A percentile compares a stretch with the other conserved stretches of the same genome.
Evolutionary conservation across 1,140 invertebrate species (phyloP).

Genomic region (Scaptomyza graminum): DNA sequence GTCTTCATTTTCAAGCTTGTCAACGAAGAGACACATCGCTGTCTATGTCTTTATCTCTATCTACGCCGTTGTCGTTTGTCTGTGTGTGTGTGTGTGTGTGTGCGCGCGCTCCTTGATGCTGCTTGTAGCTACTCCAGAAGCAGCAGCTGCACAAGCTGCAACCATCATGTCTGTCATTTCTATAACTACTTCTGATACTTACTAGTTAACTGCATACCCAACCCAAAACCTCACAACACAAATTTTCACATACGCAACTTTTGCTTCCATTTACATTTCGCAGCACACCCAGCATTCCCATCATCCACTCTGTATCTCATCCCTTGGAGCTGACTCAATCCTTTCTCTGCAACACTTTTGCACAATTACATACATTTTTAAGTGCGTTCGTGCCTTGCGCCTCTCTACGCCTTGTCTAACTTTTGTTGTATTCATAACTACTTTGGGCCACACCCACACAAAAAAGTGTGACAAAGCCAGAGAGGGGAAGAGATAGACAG

Average conservation of each 20-base stretch:
- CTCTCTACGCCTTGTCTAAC: constrained; percentile 55
- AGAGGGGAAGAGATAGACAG: constrained; percentile 7
- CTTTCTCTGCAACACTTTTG: constrained; percentile 60
- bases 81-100: constrained; percentile 4
- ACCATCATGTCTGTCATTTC: constrained; percentile 72
- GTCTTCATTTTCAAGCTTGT: constrained; percentile 47
- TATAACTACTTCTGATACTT: constrained; percentile 80
- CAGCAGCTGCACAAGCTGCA: constrained; percentile 40
- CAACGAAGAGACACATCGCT: constrained; percentile 40
- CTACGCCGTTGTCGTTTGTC: neutral
- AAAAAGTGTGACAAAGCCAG: neutral
- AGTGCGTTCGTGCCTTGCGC: constrained; percentile 68
- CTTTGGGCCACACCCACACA: constrained; percentile 66
- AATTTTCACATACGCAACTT: constrained; percentile 47
- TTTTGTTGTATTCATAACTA: constrained; percentile 80
- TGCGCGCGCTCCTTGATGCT: neutral
- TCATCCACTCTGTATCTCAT: neutral
- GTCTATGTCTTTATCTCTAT: constrained; percentile 43
- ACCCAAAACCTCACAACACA: neutral
- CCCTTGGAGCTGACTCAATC: neutral
- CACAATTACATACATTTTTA: constrained; percentile 81
- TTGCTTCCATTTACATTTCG: constrained; percentile 40
- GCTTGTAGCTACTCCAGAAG: constrained; percentile 9
- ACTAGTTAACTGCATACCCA: constrained; percentile 65
- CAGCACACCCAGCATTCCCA: neutral